These are phyloP conservation scores for Oxyura jamaicensis DNA, from an alignment of 2,113 vertebrate genomes.

Conservation along the genomic window DNA sequence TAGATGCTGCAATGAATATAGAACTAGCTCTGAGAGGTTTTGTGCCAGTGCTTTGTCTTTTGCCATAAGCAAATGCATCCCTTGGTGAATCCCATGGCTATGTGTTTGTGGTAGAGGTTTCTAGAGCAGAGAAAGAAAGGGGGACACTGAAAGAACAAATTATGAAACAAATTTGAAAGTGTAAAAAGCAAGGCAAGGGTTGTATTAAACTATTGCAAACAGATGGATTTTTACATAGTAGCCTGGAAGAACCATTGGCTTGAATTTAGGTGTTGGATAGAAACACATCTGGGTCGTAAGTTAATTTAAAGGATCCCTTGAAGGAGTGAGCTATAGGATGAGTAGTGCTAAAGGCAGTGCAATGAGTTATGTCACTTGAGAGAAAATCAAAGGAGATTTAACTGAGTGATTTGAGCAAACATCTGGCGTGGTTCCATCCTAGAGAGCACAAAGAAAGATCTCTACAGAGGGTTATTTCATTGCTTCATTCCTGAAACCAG, in stretches of 20 bases:
- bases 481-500: not conserved
- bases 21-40: not conserved
- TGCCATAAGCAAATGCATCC: not conserved
- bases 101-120: not conserved
- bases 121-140: not conserved
- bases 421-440: not conserved
- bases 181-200: constrained; percentile 41
- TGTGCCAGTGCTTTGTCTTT: constrained; percentile 12
- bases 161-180: not conserved
- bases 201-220: constrained; percentile 29
- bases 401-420: constrained; percentile 2
- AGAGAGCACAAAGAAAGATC: not conserved
- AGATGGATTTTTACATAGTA: constrained; percentile 27
- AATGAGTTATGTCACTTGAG: not conserved
- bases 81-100: not conserved
- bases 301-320: not conserved
- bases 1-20: not conserved
- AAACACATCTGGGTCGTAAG: constrained; percentile 39
- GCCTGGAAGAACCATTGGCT: not conserved
- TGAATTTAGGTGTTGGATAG: constrained; percentile 24
- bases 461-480: not conserved
- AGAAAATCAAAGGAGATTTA: not conserved
- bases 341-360: not conserved
- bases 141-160: not conserved
- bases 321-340: not conserved